phyloP scores from a whole-genome alignment of 2,888 invertebrate genomes.

The Agonopterix alstromeriana region DNA sequence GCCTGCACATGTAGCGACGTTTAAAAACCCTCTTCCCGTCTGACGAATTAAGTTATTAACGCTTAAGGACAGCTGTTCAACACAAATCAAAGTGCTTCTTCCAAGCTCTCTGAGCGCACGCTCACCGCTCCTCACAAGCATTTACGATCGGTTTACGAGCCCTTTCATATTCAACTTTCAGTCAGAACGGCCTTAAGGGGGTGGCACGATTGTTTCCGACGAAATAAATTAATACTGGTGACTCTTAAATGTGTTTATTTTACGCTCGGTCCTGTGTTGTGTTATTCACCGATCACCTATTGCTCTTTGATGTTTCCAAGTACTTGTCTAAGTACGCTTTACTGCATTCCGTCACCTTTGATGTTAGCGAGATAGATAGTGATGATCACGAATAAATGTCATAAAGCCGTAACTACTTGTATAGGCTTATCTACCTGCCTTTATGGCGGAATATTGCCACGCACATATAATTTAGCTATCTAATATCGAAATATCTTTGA shows the following conservation, averaged over 20 bases:
- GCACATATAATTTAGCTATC: slow-evolving; percentile 10
- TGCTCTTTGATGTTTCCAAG: slow-evolving; percentile 56
- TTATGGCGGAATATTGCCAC: slow-evolving; percentile 3
- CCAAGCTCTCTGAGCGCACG: slow-evolving; percentile 50
- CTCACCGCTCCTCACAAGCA: slow-evolving; percentile 49
- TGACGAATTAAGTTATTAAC: slow-evolving; percentile 77
- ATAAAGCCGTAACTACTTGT: slow-evolving; percentile 26
- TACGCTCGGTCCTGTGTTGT: slow-evolving; percentile 24
- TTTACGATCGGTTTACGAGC: slow-evolving; percentile 69
- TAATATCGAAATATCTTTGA: slow-evolving; percentile 43
- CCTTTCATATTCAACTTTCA: slow-evolving; percentile 67
- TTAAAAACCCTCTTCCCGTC: slow-evolving; percentile 66
- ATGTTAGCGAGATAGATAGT: slow-evolving; percentile 40
- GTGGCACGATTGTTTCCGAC: slow-evolving; percentile 58
- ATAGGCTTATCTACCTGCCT: no score
- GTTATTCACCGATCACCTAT: slow-evolving; percentile 20
- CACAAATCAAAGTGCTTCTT: slow-evolving; percentile 71
- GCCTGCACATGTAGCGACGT: slow-evolving; percentile 52
- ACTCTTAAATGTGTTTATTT: slow-evolving; percentile 58
- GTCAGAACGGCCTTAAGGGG: slow-evolving; percentile 34
- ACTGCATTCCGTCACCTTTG: slow-evolving; percentile 47
- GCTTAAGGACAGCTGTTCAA: slow-evolving; percentile 65
- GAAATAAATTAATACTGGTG: slow-evolving; percentile 62
- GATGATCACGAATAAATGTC: slow-evolving; percentile 34
- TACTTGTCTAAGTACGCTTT: slow-evolving; percentile 18